Percentiles rank a stretch among this genome's conserved stretches.
phyloP scores from a whole-genome alignment of 2,113 vertebrate genomes.

The Rhynchomys soricoides region DNA sequence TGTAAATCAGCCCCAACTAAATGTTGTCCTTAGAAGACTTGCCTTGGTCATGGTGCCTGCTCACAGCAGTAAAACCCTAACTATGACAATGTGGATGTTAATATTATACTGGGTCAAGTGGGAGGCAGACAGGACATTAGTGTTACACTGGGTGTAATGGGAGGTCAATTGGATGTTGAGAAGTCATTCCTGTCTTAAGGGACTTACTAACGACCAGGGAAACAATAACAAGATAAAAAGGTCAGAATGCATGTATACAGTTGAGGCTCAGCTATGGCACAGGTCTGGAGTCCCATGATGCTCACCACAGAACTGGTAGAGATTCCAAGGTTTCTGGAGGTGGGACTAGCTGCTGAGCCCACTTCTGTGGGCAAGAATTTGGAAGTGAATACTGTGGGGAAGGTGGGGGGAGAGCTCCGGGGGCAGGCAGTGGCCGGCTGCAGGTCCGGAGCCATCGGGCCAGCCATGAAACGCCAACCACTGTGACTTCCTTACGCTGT shows the following conservation, averaged over 20 bases:
- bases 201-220: neutral
- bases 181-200: neutral
- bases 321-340: neutral
- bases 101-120: no score
- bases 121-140: neutral
- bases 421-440: accelerated
- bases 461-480: accelerated
- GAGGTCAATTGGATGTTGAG: neutral
- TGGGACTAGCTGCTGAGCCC: accelerated
- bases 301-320: accelerated
- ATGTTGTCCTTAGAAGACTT: no score
- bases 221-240: neutral
- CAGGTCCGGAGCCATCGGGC: accelerated
- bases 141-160: no score
- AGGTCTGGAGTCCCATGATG: accelerated
- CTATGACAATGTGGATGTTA: no score
- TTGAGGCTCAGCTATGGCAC: accelerated
- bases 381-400: accelerated
- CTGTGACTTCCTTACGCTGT: accelerated
- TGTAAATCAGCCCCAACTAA: no score
- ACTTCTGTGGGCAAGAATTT: accelerated
- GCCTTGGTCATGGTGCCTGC: no score
- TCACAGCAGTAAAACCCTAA: no score
- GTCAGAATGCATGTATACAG: no score
- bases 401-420: accelerated